These are phyloP conservation scores for Cotesia vestalis DNA, from an alignment of 1,140 invertebrate genomes.

Conservation along the genomic window DNA sequence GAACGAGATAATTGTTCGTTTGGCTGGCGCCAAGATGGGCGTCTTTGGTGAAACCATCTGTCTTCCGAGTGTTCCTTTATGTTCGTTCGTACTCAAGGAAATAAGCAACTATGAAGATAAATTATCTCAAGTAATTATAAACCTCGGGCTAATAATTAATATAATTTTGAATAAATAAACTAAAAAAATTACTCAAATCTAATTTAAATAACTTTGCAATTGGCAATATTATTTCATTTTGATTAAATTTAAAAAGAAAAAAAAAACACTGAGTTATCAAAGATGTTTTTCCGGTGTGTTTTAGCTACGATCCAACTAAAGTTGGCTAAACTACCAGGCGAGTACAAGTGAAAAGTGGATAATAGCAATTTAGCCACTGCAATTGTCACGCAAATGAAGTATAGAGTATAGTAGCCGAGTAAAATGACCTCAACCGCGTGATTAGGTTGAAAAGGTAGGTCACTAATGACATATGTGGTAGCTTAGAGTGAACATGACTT, in stretches of 20 bases:
- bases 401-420: not conserved
- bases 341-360: too few species aligned
- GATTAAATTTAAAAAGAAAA: too few species aligned
- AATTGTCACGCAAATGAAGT: too few species aligned
- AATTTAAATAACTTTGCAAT: too few species aligned
- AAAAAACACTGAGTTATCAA: too few species aligned
- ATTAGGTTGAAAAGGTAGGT: conserved; percentile 3
- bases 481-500: too few species aligned
- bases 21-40: conserved; percentile 17
- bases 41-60: conserved; percentile 16
- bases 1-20: conserved; percentile 12
- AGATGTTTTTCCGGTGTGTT: too few species aligned
- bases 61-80: conserved; percentile 29
- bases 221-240: too few species aligned
- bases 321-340: not conserved
- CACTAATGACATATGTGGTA: not conserved
- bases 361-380: too few species aligned
- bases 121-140: conserved; percentile 33
- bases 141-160: not conserved
- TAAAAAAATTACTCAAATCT: too few species aligned
- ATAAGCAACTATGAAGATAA: conserved; percentile 32
- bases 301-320: not conserved
- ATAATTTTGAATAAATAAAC: too few species aligned
- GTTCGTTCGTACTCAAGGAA: not conserved
- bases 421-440: not conserved